Percentiles rank a stretch among this genome's conserved stretches.
phyloP scores from a whole-genome alignment of 2,888 invertebrate genomes.

The Mycalesis mineus region DNA sequence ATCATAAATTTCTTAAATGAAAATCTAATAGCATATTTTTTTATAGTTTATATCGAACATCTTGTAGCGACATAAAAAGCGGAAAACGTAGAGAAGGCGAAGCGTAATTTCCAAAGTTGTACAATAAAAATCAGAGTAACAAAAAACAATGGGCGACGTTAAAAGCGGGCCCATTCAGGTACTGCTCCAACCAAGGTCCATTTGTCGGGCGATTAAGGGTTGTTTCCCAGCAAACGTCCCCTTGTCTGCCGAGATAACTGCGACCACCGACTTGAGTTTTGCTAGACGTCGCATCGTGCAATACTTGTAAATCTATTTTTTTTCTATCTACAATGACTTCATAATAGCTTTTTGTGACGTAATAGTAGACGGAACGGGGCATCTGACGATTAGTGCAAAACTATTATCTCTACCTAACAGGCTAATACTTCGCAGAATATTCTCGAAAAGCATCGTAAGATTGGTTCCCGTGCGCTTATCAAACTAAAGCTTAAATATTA shows the following conservation, averaged over 20 bases:
- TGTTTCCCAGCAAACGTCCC: neutral
- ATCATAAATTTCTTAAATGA: neutral
- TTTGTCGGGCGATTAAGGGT: slow-evolving; percentile 4
- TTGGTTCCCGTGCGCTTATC: too few relatives aligned
- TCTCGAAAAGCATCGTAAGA: too few relatives aligned
- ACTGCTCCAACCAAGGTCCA: neutral
- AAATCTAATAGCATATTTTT: neutral
- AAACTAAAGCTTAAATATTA: too few relatives aligned
- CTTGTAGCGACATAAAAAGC: neutral
- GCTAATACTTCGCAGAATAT: too few relatives aligned
- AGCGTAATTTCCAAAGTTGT: slow-evolving; percentile 1
- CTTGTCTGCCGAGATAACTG: neutral
- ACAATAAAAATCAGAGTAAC: slow-evolving; percentile 6
- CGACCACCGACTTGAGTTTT: too few relatives aligned
- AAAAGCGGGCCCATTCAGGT: slow-evolving; percentile 1
- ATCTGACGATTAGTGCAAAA: too few relatives aligned
- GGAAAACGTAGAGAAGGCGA: neutral
- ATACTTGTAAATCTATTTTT: too few relatives aligned
- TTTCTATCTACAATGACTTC: too few relatives aligned
- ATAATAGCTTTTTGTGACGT: too few relatives aligned
- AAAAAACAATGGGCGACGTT: slow-evolving; percentile 6
- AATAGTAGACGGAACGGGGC: too few relatives aligned
- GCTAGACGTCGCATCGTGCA: too few relatives aligned
- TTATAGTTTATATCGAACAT: neutral
- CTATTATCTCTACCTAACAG: too few relatives aligned